phyloP scores from a whole-genome alignment of 2,113 vertebrate genomes.

The Murina feae region DNA sequence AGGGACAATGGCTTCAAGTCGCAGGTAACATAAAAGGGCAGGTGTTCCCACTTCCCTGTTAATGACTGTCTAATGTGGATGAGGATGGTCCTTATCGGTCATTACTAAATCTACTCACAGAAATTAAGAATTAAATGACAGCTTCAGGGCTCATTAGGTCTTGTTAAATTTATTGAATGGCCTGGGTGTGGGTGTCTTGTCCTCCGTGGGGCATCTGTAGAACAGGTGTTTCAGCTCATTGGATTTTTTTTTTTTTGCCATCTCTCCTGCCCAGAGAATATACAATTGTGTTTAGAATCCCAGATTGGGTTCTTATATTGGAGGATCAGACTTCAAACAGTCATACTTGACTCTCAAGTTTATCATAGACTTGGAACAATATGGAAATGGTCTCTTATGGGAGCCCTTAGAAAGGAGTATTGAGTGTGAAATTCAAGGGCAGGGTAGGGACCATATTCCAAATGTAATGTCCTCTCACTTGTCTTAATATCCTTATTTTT shows the following conservation, averaged over 20 bases:
- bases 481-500: slow-evolving; percentile 7
- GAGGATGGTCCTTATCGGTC: slow-evolving; percentile 71
- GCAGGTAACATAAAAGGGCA: slow-evolving; percentile 59
- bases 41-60: slow-evolving; percentile 69
- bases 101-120: slow-evolving; percentile 72
- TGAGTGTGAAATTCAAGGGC: slow-evolving; percentile 66
- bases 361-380: slow-evolving; percentile 58
- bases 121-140: slow-evolving; percentile 74
- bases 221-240: slow-evolving; percentile 69
- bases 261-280: slow-evolving; percentile 53
- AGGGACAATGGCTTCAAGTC: not conserved
- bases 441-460: slow-evolving; percentile 36
- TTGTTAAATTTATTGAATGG: slow-evolving; percentile 70
- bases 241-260: slow-evolving; percentile 14
- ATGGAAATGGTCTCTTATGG: slow-evolving; percentile 51
- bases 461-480: slow-evolving; percentile 37
- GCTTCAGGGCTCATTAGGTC: slow-evolving; percentile 75
- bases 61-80: slow-evolving; percentile 61
- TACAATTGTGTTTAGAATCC: slow-evolving; percentile 66
- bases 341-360: slow-evolving; percentile 60
- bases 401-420: slow-evolving; percentile 23
- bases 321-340: slow-evolving; percentile 66
- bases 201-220: slow-evolving; percentile 50
- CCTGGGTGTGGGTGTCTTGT: slow-evolving; percentile 56
- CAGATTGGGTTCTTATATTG: slow-evolving; percentile 61